A percentile compares a stretch with the other conserved stretches of the same genome.
Conservation (phyloP, 2,797 vertebrate species). For the Notoglanidium macrostoma region DNA sequence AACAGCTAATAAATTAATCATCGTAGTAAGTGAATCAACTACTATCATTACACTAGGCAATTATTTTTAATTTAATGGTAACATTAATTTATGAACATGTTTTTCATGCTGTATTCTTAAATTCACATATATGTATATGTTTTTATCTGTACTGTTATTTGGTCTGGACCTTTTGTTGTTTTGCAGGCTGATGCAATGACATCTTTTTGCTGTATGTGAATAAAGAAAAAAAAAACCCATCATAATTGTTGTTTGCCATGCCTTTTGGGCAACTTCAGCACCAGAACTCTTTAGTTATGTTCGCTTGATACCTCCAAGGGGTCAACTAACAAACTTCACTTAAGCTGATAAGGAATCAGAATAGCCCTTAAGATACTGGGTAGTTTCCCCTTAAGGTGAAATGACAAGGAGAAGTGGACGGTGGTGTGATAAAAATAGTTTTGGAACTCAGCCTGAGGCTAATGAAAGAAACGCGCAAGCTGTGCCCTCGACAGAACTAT, state of each 20-base stretch:
- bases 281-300: not conserved
- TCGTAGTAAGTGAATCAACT: too few species aligned
- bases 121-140: not conserved
- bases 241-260: not conserved
- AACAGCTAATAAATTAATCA: too few species aligned
- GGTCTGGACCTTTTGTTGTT: not conserved
- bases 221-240: not conserved
- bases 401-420: not conserved
- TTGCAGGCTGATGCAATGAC: not conserved
- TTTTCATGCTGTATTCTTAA: not conserved
- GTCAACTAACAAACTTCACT: not conserved
- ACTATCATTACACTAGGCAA: too few species aligned
- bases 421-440: conserved; percentile 7
- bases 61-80: too few species aligned
- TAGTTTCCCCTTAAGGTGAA: not conserved
- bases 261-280: not conserved
- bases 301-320: not conserved
- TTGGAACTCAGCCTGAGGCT: not conserved
- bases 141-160: not conserved
- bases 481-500: not conserved
- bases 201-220: not conserved
- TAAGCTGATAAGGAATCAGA: conserved; percentile 6
- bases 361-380: not conserved
- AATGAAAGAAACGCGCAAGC: not conserved
- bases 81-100: too few species aligned